These are phyloP conservation scores for Drosophila seguyi DNA, from an alignment of 1,140 invertebrate genomes.

Conservation along the genomic window DNA sequence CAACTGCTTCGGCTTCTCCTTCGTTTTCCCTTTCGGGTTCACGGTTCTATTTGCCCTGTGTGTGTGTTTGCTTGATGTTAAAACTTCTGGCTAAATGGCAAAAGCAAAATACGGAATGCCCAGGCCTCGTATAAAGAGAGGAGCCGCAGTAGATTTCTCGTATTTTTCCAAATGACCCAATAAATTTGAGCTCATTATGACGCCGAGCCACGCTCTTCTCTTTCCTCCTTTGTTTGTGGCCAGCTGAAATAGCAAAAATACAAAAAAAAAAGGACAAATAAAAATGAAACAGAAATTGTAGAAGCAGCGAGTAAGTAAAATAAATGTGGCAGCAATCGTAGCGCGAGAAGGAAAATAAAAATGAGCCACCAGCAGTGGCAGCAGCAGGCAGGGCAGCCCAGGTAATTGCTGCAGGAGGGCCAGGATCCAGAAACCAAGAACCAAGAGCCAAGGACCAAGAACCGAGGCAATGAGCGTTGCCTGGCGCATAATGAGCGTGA, in stretches of 20 bases:
- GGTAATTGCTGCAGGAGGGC: conserved; percentile 75
- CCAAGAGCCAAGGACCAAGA: conserved; percentile 25
- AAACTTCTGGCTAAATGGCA: conserved; percentile 41
- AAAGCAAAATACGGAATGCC: conserved; percentile 46
- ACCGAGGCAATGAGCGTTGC: conserved; percentile 40
- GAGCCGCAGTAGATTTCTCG: conserved; percentile 66
- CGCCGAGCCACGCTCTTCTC: conserved; percentile 70
- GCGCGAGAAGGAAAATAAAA: conserved; percentile 51
- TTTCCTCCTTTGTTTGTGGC: conserved; percentile 56
- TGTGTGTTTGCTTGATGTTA: conserved; percentile 37
- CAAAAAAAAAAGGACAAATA: conserved; percentile 8
- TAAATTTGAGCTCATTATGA: conserved; percentile 83
- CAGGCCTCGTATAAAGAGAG: conserved; percentile 24
- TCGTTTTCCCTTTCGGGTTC: conserved; percentile 16
- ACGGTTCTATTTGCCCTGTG: conserved; percentile 13
- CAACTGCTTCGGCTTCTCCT: conserved; percentile 54
- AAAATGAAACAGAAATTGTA: conserved; percentile 32
- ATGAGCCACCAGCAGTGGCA: conserved; percentile 48
- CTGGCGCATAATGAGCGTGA: conserved; percentile 79
- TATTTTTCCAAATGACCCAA: conserved; percentile 82
- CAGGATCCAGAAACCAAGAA: conserved; percentile 12
- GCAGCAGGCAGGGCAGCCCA: conserved; percentile 40
- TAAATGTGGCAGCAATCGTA: conserved; percentile 59
- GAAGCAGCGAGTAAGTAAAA: conserved; percentile 65
- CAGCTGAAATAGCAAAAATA: conserved; percentile 59